Evolutionary conservation across 2,797 vertebrate genomes (phyloP), one percentile per base, ranked within the genome.

Genomic region (Acrocephalus scirpaceus): DNA sequence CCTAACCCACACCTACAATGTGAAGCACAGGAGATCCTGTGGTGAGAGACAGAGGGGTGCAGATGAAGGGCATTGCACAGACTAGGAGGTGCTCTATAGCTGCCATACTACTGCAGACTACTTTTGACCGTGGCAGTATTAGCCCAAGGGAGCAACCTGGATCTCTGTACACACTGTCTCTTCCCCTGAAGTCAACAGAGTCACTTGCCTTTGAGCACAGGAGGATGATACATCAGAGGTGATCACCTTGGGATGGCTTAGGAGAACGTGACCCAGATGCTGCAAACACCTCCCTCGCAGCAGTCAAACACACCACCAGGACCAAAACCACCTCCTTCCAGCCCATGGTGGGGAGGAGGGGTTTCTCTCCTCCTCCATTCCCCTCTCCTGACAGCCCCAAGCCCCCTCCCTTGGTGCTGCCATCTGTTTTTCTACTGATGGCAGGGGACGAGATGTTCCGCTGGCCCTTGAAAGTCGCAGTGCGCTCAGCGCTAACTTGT

Each of bases 381-480:
- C 32, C 14, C 38, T 85, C 54, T 88, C 61, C 48, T 42, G 30
- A 29, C 54, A 86, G 65, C n/a, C 40, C 26, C 70, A 81, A 81
- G 58, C 29, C 78, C 71, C 16, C 56, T 91, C 58, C 70, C 88
- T 73, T 76, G 50, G 90, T 96, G 60, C 82, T 47, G 72, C 96
- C 97, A 97, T 97, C 97, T 98, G 97, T 95, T 98, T 98, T 98
- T 95, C 93, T 97, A 89, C 95, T 97, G 93, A 97, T 96, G 96
- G 96, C 96, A 96, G 91, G 74, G 95, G 95, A 96, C 80, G 87
- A 97, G 97, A 96, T 97, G 95, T 97, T 97, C 93, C 67, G 5
- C 78, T 95, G 96, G 97, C 96, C 74, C 54, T 71, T 1, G 5
- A 42, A 47, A 66, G 61, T 78, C 34, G 3, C 91, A 96, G 94